A percentile compares a stretch with the other conserved stretches of the same genome.
Evolutionary conservation across 2,113 vertebrate species (phyloP).

Genomic region (Oenanthe oenanthe): DNA sequence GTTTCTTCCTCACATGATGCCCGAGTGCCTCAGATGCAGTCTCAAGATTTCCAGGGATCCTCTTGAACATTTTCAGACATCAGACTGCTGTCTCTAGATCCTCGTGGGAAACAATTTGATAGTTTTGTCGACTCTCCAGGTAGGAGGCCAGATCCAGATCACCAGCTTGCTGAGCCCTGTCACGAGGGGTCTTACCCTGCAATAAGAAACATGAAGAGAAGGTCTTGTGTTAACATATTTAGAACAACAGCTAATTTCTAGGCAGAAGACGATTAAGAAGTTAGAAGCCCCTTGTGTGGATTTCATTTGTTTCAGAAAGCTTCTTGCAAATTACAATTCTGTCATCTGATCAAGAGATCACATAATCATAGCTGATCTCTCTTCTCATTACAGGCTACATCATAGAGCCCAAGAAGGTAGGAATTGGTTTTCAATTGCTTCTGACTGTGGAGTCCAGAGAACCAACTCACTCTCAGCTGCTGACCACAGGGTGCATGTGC

Average conservation of each 20-base stretch:
- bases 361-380: neutral
- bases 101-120: slow-evolving; percentile 79
- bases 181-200: slow-evolving; percentile 90
- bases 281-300: neutral
- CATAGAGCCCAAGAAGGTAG: neutral
- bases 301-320: neutral
- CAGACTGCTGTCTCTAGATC: slow-evolving; percentile 98
- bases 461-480: neutral
- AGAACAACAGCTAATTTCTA: neutral
- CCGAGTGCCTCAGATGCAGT: slow-evolving; percentile 31
- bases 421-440: neutral
- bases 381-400: neutral
- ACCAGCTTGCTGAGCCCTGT: slow-evolving; percentile 89
- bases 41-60: slow-evolving; percentile 13
- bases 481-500: neutral
- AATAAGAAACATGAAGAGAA: neutral
- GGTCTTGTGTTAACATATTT: neutral
- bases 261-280: neutral
- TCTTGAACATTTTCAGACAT: slow-evolving; percentile 42
- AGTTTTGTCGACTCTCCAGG: slow-evolving; percentile 81
- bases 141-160: slow-evolving; percentile 87
- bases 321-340: neutral
- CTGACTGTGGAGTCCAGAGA: neutral
- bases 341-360: neutral
- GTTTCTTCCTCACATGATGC: slow-evolving; percentile 64